Evolutionary conservation across 1,140 invertebrate genomes (phyloP), one percentile per base, ranked within the genome.

Genomic region (Musca vetustissima): DNA sequence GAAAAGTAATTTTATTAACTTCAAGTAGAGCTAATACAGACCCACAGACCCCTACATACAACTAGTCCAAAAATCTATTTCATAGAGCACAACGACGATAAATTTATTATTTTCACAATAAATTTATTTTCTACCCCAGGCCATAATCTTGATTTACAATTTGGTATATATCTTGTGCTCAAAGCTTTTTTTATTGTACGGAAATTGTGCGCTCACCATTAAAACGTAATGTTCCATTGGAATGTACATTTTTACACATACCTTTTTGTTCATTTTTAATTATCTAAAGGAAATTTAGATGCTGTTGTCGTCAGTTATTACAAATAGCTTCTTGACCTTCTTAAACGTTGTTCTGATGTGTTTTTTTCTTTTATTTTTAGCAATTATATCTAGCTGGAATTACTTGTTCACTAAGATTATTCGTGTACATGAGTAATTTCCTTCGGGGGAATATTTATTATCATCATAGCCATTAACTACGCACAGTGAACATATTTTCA

Each of bases 251-350:
- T 19, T 21, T 13, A 14, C 57, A 59, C 15, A 36, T 61, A 61
- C 57, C 13, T 61, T 61, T 43, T n/a, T n/a, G n/a, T n/a, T 43
- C 57, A 61, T 61, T 61, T 61, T 61, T 61, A 61, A 43, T 61
- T 61, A 61, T 61, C 57, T 36, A 61, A 61, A 61, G 57, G 57
- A 61, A 61, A 32, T 61, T 61, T 61, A 61, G 32, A 36, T 61
- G 32, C 57, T 61, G 8, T 14, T 61, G 57, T n/a, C n/a, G n/a
- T 61, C 28, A 36, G 57, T 61, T 61, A 17, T 19, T 61, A 28
- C 14, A 7, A 28, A 57, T 24, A 57, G 4, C 19, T 57, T 43
- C 6, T 43, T 43, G 36, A 43, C 36, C 36, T 43, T 13, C 36
- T 43, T 43, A 43, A 43, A 8, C 11, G 36, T 13, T 43, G 21